Evolutionary conservation across 1,140 invertebrate genomes (phyloP), one percentile per base, ranked within the genome.

Genomic region (Aphaenogaster floridana): DNA sequence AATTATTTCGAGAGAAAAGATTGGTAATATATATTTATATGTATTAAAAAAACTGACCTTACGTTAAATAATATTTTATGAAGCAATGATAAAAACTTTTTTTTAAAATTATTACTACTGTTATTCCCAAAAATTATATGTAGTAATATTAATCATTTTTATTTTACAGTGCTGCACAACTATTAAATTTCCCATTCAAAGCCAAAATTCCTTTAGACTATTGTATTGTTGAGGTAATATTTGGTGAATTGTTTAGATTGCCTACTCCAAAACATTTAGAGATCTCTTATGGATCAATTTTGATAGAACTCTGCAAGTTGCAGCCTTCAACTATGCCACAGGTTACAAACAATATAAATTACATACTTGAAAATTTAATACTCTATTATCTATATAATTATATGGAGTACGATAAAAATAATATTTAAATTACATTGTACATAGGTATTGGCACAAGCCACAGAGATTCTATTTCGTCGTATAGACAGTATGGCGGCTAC

Each of bases 291-390:
- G 99, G 99, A 0, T 99, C 99, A 7, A 97, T 99, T 83, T 95
- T 99, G 17, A 99, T 99, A 92, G 99, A 99, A 95, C 95, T 99
- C 54, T 99, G 99, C 95, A 99, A 99, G 95, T 96, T 99, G 11
- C 98, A 99, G 93, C 99, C 99, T 8, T 98, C 98, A 5, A 99
- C 98, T 13, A 98, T 99, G 97, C 99, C 99, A 9, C 99, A 99
- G 96, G 99, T 97, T 90, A 94, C 94, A n/a, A 54, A 39, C 13
- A 0, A 28, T 80, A 63, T 86, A 28, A 28, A 69, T 69, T 28
- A 69, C 52, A 66, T 28, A 21, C 9, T 61, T 79, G 17, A 28
- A 85, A 71, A 69, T 78, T 61, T 59, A 50, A 39, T n/a, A 28
- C 48, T 13, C 28, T 36, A 36, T 81, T 72, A 64, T 76, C 52